Base-by-base conservation (phyloP, 2,888 invertebrate genomes). In the Prenolepis imparis region DNA sequence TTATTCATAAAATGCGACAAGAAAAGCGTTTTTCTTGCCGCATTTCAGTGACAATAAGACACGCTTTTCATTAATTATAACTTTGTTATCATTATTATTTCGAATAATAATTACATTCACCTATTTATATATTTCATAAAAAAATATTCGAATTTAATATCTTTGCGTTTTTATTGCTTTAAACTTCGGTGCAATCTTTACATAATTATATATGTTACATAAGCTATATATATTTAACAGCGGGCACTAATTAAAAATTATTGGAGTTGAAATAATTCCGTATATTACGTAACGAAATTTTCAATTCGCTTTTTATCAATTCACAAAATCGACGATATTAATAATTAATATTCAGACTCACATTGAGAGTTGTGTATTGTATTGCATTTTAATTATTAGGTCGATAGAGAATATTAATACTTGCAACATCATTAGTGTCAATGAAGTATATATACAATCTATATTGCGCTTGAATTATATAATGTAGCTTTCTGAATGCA, bases 21-120 rank as follows among this genome's bases (percentile, higher is more conserved):
- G 70, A 28, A 55, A 36, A 39, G 36, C 9, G 24, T n/a, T n/a
- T n/a, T n/a, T n/a, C n/a, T n/a, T 41, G 12, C 3, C 57, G n/a
- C 12, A 39, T 55, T 52, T 55, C 4, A 36, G 21, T 48, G 32
- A 44, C 57, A 72, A 41, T 72, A 24, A 24, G 61, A 70, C 59
- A 39, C 18, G n/a, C 59, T 82, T 39, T 78, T 44, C 70, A 63
- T 86, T 86, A 86, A 86, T 89, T 81, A 73, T 68, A 78, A 81
- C 86, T 84, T 57, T 61, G 63, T 89, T 87, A 75, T 41, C 18
- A 3, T 68, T 44, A 41, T 57, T 59, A 18, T 9, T 39, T 64
- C 55, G 21, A 80, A 68, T 73, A 59, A 70, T 41, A 36, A 44
- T n/a, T 48, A 52, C 32, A 24, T 68, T 59, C 61, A 28, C 41